Evolutionary conservation across 2,888 invertebrate species (phyloP), one percentile per base, ranked within the genome.

Genomic region (Chesias legatella): DNA sequence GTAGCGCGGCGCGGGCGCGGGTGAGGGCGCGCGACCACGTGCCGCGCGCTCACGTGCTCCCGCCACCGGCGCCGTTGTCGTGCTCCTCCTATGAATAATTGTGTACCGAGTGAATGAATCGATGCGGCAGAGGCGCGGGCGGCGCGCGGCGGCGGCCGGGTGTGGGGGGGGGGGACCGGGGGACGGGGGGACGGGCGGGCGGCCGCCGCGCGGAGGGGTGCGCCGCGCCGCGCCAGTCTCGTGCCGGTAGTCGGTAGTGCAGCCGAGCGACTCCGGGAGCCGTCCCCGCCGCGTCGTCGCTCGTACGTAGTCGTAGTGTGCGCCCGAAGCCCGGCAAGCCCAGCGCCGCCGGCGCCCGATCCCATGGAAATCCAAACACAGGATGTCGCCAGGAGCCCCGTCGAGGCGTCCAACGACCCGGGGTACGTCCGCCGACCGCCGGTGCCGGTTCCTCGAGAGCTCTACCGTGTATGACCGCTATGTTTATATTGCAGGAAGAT

Each of bases 341-440:
- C 75, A 73, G 74, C 78, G 79, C 77, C 78, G 70, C 73, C 64
- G 80, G 79, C 79, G 73, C 71, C 74, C 62, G 67, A 75, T 73
- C 73, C 79, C 79, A 94, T 94, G 94, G 94, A 94, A 90, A 90
- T 92, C 83, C 94, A 93, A 79, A 92, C 82, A 75, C 94, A 94
- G 90, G 95, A 95, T 80, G 91, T 92, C 84, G 93, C 93, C 79
- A 92, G 93, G 79, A 94, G 95, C 79, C 94, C 95, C 75, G 94
- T 95, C 58, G 96, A 96, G 90, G 95, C 95, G 88, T 94, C 96
- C 88, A 97, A 97, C 91, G 97, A 96, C 90, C 96, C 96, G 84
- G 96, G 96, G 96, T 96, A 93, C 80, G 90, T 88, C 50, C 47
- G 43, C 44, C 42, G 36, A 36, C 59, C 35, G 13, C 41, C 48